These are phyloP conservation scores for Porites lobata DNA, from an alignment of 92 coral and sea anemone species.

Conservation along the genomic window DNA sequence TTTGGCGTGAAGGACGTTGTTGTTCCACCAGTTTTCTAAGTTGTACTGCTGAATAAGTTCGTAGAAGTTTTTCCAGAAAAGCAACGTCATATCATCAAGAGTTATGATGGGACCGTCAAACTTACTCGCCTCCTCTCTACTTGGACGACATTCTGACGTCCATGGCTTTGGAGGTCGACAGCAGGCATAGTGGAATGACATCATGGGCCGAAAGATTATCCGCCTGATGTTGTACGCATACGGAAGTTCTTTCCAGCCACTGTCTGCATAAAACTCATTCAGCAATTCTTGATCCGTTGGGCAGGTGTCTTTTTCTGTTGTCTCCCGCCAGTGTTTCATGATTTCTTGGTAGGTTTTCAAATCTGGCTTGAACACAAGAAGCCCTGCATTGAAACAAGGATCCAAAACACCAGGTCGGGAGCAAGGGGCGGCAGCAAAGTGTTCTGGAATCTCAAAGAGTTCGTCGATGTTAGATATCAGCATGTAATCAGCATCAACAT, in stretches of 20 bases:
- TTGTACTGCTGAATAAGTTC: constrained; percentile 52
- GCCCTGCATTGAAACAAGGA: constrained; percentile 81
- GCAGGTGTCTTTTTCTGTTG: constrained; percentile 40
- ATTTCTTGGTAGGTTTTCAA: constrained; percentile 22
- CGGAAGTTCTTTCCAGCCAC: constrained; percentile 78
- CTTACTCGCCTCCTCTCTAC: constrained; percentile 61
- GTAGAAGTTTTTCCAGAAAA: constrained; percentile 40
- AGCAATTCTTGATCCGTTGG: constrained; percentile 54
- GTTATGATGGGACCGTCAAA: constrained; percentile 66
- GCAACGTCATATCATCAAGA: constrained; percentile 55
- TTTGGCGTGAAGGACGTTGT: too few species aligned
- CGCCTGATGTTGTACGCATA: constrained; percentile 72
- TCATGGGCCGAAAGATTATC: constrained; percentile 68
- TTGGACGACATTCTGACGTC: constrained; percentile 75
- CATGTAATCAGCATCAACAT: constrained; percentile 76
- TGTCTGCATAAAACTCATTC: constrained; percentile 24
- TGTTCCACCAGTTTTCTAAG: background rate
- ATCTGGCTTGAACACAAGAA: constrained; percentile 68
- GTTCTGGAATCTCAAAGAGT: constrained; percentile 62
- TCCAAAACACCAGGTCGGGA: constrained; percentile 76
- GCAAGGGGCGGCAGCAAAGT: constrained; percentile 75
- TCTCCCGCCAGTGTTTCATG: constrained; percentile 46
- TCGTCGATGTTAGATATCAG: constrained; percentile 61
- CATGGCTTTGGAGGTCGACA: constrained; percentile 70
- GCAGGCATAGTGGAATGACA: constrained; percentile 75